Percentiles rank a stretch among this genome's conserved stretches.
Evolutionary conservation across 2,888 invertebrate species (phyloP).

Genomic region (Macaria notata): DNA sequence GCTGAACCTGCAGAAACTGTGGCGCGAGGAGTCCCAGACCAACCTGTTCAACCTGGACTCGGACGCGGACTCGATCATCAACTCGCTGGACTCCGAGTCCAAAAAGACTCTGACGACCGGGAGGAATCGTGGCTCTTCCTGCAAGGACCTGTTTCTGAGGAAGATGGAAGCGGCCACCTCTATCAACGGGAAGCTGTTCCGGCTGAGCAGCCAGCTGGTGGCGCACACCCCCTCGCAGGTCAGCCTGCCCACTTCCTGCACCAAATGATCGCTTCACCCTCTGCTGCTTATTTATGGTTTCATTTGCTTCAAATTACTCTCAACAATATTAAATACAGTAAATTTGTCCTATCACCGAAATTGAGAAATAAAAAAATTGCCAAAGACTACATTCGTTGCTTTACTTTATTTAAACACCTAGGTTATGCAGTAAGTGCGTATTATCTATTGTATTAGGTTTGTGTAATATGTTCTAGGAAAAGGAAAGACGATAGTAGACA

Average conservation of each 20-base stretch:
- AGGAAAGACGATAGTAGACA: background rate
- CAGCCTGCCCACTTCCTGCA: constrained; percentile 48
- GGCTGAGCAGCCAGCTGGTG: constrained; percentile 63
- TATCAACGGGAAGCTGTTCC: constrained; percentile 64
- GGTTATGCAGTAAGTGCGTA: background rate
- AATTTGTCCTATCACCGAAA: background rate
- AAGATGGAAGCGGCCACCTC: constrained; percentile 75
- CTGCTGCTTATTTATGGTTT: background rate
- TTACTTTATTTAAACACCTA: background rate
- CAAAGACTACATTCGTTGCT: constrained; percentile 3
- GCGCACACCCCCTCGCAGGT: constrained; percentile 57
- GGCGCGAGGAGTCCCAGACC: constrained; percentile 73
- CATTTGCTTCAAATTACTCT: background rate
- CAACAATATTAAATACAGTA: background rate
- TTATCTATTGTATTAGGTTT: background rate
- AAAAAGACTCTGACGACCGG: constrained; percentile 71
- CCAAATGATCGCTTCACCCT: constrained; percentile 34
- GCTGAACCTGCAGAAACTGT: constrained; percentile 82
- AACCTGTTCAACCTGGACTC: constrained; percentile 62
- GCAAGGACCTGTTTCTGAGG: constrained; percentile 66
- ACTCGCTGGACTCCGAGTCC: constrained; percentile 64
- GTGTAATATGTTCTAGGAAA: background rate
- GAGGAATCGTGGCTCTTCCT: constrained; percentile 59
- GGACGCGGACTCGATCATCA: constrained; percentile 68
- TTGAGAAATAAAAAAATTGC: constrained; percentile 13